These are phyloP conservation scores for Daktulosphaira vitifoliae DNA, from an alignment of 1,140 invertebrate genomes.

Conservation along the genomic window DNA sequence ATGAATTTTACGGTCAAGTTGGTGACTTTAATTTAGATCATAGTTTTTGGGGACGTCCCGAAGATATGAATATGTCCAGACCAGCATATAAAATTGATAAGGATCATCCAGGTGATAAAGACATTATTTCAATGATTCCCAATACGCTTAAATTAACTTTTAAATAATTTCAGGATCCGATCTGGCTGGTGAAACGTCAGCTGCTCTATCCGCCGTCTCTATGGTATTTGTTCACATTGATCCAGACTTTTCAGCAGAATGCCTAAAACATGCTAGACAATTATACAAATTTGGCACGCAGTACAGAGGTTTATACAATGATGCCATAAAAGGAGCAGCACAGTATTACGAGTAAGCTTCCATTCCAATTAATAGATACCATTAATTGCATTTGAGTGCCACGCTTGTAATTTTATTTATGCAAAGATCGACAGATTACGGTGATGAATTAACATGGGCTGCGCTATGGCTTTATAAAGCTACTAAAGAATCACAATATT, in stretches of 20 bases:
- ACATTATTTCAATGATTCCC: too few relatives aligned
- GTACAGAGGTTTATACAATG: conserved; percentile 50
- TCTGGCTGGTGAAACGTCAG: conserved; percentile 54
- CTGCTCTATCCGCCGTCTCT: conserved; percentile 51
- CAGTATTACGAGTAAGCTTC: conserved; percentile 48
- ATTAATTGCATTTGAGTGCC: too few relatives aligned
- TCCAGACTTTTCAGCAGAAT: conserved; percentile 45
- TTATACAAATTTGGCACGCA: conserved; percentile 54
- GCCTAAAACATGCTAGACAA: conserved; percentile 49
- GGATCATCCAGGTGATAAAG: conserved; percentile 46
- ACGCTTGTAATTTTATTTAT: not conserved
- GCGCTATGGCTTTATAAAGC: conserved; percentile 55
- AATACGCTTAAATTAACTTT: too few relatives aligned
- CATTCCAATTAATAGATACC: too few relatives aligned
- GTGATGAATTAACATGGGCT: conserved; percentile 56
- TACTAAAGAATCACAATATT: conserved; percentile 48
- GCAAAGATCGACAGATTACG: conserved; percentile 49
- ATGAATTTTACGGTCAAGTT: conserved; percentile 53
- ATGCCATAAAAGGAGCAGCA: conserved; percentile 49
- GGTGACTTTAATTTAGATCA: conserved; percentile 51
- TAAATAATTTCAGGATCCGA: conserved; percentile 49
- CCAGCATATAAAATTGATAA: conserved; percentile 53
- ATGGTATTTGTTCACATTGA: conserved; percentile 48
- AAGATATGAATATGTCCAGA: conserved; percentile 53
- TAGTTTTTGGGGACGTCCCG: conserved; percentile 52